These are phyloP conservation scores for Encarsia formosa DNA, from an alignment of 2,888 invertebrate species.

Conservation along the genomic window DNA sequence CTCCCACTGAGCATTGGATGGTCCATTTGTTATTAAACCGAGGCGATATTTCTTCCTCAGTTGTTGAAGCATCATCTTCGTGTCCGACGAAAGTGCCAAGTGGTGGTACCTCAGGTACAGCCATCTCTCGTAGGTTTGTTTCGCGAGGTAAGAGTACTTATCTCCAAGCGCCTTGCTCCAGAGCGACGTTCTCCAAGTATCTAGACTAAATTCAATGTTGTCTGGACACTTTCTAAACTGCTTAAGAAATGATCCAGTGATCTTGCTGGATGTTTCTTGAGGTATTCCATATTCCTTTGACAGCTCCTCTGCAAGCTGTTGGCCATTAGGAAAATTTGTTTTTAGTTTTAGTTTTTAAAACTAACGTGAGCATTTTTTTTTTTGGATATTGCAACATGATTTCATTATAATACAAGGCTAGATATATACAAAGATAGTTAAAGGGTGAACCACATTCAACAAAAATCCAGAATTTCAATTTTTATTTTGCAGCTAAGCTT, in stretches of 20 bases:
- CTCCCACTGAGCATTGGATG: slow-evolving; percentile 85
- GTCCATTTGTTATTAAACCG: slow-evolving; percentile 81
- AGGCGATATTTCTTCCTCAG: slow-evolving; percentile 71
- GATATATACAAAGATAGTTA: slow-evolving; percentile 20
- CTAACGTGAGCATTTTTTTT: slow-evolving; percentile 9
- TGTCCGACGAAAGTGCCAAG: slow-evolving; percentile 66
- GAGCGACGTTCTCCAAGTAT: slow-evolving; percentile 72
- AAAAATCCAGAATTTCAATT: slow-evolving; percentile 7
- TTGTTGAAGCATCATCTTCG: slow-evolving; percentile 64
- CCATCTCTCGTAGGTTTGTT: slow-evolving; percentile 74
- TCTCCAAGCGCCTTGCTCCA: slow-evolving; percentile 77
- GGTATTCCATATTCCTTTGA: slow-evolving; percentile 65
- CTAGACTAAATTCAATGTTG: slow-evolving; percentile 67
- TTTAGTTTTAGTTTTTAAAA: slow-evolving; percentile 15
- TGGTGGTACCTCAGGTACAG: slow-evolving; percentile 73
- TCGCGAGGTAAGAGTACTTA: slow-evolving; percentile 66
- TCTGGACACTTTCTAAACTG: slow-evolving; percentile 79
- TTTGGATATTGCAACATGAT: slow-evolving; percentile 20
- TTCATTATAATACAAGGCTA: slow-evolving; percentile 16
- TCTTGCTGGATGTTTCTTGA: slow-evolving; percentile 60
- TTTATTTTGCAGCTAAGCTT: no score
- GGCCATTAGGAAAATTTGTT: slow-evolving; percentile 28
- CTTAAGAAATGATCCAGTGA: slow-evolving; percentile 67
- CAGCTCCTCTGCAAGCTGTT: slow-evolving; percentile 57
- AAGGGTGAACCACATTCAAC: slow-evolving; percentile 18